These are phyloP conservation scores for Rhombomys opimus DNA, from an alignment of 2,113 vertebrate genomes.

Conservation along the genomic window DNA sequence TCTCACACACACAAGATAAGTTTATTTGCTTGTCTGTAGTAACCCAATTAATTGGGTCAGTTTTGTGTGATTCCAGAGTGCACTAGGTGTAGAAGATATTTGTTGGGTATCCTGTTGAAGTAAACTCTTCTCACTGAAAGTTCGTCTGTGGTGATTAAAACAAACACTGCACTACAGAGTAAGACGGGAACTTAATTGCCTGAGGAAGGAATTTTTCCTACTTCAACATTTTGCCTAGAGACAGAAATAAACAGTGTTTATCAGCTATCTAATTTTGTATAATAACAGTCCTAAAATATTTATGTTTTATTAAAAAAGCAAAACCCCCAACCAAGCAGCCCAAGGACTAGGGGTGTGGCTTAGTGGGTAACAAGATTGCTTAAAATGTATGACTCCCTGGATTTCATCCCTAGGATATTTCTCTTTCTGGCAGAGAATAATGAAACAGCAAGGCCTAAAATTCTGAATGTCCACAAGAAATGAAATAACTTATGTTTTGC, in stretches of 20 bases:
- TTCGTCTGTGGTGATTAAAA: background rate
- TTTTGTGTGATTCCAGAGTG: background rate
- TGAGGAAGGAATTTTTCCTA: constrained; percentile 6
- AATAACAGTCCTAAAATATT: background rate
- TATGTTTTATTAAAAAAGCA: constrained; percentile 12
- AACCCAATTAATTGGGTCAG: background rate
- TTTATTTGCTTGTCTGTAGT: background rate
- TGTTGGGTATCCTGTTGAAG: background rate
- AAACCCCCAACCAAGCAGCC: too few relatives aligned
- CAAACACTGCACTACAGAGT: background rate
- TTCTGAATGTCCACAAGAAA: background rate
- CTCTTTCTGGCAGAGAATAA: background rate
- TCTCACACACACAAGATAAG: background rate
- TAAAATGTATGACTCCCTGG: background rate
- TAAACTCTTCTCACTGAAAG: background rate
- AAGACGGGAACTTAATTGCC: background rate
- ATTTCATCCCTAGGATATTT: background rate
- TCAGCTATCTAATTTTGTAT: background rate
- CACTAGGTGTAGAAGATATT: background rate
- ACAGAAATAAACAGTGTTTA: constrained; percentile 1
- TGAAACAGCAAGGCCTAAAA: constrained; percentile 7
- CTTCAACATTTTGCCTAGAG: constrained; percentile 32
- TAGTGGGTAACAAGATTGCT: background rate
- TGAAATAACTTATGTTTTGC: background rate
- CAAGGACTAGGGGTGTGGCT: too few relatives aligned